phyloP scores from a whole-genome alignment of 2,888 invertebrate species.

The Pasiphila rectangulata region DNA sequence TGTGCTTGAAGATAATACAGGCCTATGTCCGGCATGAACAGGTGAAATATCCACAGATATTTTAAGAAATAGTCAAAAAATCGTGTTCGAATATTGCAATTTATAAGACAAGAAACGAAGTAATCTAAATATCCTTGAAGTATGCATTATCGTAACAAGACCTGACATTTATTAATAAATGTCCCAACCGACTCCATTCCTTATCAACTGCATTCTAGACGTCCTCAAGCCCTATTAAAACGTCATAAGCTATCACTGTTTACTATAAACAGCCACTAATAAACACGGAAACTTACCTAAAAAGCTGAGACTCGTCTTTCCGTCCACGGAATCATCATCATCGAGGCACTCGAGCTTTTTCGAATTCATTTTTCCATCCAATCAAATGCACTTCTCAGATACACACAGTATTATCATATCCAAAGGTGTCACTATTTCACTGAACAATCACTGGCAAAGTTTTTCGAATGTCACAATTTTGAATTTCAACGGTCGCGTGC shows the following conservation, averaged over 20 bases:
- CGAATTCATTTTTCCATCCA: conserved; percentile 69
- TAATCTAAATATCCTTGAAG: conserved; percentile 35
- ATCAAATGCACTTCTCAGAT: conserved; percentile 67
- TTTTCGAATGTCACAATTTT: conserved; percentile 49
- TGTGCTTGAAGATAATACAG: too few species aligned
- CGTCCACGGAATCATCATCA: conserved; percentile 69
- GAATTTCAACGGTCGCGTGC: conserved; percentile 58
- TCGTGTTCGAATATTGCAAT: conserved; percentile 6
- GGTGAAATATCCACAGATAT: too few species aligned
- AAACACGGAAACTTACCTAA: conserved; percentile 59
- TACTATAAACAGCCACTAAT: conserved; percentile 24
- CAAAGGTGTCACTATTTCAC: conserved; percentile 27
- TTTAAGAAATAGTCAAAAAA: neutral
- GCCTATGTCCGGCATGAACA: too few species aligned
- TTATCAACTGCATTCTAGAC: conserved; percentile 35
- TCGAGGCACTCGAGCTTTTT: conserved; percentile 77
- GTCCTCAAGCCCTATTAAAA: conserved; percentile 28
- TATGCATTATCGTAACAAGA: conserved; percentile 38
- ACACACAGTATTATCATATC: conserved; percentile 35
- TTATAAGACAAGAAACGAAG: conserved; percentile 9
- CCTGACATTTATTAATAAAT: conserved; percentile 43
- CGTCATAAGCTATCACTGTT: conserved; percentile 38
- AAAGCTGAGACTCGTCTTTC: conserved; percentile 75
- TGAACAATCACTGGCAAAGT: conserved; percentile 35
- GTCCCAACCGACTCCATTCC: conserved; percentile 32